phyloP scores from a whole-genome alignment of 2,797 vertebrate genomes.

The Rhyacichthys aspro region DNA sequence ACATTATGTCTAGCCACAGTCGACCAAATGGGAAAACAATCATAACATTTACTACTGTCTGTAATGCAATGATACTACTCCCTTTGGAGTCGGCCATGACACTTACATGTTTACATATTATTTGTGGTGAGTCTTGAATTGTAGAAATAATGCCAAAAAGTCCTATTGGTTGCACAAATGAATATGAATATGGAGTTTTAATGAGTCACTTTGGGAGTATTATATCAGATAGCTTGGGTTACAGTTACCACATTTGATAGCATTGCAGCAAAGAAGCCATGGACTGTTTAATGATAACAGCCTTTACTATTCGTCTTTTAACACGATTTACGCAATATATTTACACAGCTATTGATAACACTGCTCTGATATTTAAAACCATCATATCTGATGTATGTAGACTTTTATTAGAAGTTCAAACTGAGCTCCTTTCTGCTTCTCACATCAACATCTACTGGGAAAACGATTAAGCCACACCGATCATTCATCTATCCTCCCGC shows the following conservation, averaged over 20 bases:
- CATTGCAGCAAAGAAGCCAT: neutral
- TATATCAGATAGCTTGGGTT: neutral
- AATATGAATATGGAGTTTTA: too few species aligned
- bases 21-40: slow-evolving; percentile 11
- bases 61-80: neutral
- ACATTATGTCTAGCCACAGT: slow-evolving; percentile 13
- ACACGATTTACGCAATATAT: neutral
- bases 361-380: slow-evolving; percentile 1
- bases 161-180: too few species aligned
- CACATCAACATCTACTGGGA: slow-evolving; percentile 29
- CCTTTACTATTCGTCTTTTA: neutral
- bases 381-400: neutral
- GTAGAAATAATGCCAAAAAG: too few species aligned
- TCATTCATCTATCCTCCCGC: slow-evolving; percentile 15
- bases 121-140: too few species aligned
- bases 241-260: slow-evolving; percentile 1
- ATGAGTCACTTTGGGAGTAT: too few species aligned
- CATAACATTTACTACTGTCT: neutral
- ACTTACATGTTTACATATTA: too few species aligned
- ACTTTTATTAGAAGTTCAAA: neutral
- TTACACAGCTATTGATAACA: neutral
- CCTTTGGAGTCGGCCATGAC: too few species aligned
- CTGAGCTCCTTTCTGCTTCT: slow-evolving; percentile 33
- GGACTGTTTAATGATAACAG: too few species aligned
- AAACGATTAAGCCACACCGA: slow-evolving; percentile 25